phyloP scores from a whole-genome alignment of 2,888 invertebrate species.

The Drepanosiphum platanoidis region DNA sequence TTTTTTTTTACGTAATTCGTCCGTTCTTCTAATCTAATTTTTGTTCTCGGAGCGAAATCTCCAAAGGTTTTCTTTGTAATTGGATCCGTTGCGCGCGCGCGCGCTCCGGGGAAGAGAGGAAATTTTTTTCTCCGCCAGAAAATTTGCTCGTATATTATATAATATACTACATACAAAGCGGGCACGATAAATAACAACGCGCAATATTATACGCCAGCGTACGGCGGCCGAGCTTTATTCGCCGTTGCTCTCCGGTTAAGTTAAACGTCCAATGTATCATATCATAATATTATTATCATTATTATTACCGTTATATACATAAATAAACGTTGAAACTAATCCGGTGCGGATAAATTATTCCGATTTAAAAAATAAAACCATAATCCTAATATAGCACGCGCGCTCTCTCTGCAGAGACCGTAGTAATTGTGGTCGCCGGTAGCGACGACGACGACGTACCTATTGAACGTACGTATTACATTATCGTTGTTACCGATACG shows the following conservation, averaged over 20 bases:
- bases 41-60: no score
- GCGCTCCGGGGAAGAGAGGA: background rate
- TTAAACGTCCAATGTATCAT: background rate
- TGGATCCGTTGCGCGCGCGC: background rate
- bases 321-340: background rate
- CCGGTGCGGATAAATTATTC: background rate
- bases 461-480: no score
- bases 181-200: background rate
- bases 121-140: background rate
- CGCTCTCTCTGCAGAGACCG: background rate
- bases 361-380: background rate
- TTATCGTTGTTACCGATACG: no score
- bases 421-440: no score
- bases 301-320: background rate
- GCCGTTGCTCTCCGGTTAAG: background rate
- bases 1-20: no score
- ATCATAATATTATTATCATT: no score
- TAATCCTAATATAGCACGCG: background rate
- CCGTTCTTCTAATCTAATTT: no score
- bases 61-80: background rate
- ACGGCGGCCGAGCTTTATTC: background rate
- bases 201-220: background rate
- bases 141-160: background rate
- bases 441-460: no score
- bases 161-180: no score